Evolutionary conservation across 2,113 vertebrate genomes (phyloP), one percentile per base, ranked within the genome.

Genomic region (Egretta garzetta): DNA sequence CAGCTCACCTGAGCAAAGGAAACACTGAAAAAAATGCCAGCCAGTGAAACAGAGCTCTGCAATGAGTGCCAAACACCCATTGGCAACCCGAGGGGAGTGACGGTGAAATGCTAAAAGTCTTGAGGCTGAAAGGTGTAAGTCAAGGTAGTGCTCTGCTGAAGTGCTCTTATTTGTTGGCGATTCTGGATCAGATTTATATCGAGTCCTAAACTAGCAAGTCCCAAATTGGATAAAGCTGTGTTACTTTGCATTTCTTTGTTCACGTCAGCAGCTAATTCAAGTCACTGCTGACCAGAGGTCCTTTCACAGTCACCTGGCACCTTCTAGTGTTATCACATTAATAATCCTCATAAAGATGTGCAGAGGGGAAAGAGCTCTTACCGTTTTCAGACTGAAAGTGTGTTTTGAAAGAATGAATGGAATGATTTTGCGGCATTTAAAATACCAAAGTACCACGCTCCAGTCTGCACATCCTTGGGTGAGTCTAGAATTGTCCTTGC

Each of bases 231-330:
- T 80, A 81, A 81, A 92, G 63, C 53, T 35, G 13, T 41, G 80
- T 81, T 63, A 81, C 50, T 55, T 70, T 63, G 35, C 39, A 50
- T 63, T 71, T 35, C 58, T 84, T 94, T 91, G 91, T 55, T 84
- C 76, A 60, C 26, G 9, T 39, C 74, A 21, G 45, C 26, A 86
- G 63, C 56, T 95, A 88, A 91, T 95, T 80, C 55, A 39, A 96
- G 95, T 94, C 55, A 68, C 92, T 90, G 88, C 47, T 95, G 88
- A 93, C 80, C 85, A 91, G 84, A 85, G 62, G 68, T 90, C 86
- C 90, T 96, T 95, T 95, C 93, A 79, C 60, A 95, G 71, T 80
- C 93, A 94, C 84, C 74, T 92, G 35, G 43, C 88, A 95, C 74
- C 84, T 95, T 92, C 75, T 90, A 66, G 91, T 94, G 84, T 93